A percentile compares a stretch with the other conserved stretches of the same genome.
phyloP scores from a whole-genome alignment of 1,140 invertebrate genomes.

The Lasaia peninsularis region DNA sequence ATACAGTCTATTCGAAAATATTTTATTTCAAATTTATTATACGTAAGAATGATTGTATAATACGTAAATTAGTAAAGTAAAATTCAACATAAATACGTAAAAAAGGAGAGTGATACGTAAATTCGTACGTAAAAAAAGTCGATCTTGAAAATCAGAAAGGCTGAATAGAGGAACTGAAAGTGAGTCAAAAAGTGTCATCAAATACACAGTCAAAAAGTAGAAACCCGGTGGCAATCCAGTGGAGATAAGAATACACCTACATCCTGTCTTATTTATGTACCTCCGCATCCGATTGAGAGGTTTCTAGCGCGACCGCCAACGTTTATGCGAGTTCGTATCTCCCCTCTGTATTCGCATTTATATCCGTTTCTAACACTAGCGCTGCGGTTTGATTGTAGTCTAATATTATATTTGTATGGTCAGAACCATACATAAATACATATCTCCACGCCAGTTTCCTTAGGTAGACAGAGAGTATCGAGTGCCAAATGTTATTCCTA shows the following conservation, averaged over 20 bases:
- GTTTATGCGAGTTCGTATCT: constrained; percentile 62
- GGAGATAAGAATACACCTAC: constrained; percentile 58
- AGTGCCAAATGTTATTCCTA: too few relatives aligned
- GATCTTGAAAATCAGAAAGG: neutral
- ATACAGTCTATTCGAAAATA: too few relatives aligned
- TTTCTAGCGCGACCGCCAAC: constrained; percentile 44
- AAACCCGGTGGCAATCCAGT: constrained; percentile 34
- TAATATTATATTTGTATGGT: too few relatives aligned
- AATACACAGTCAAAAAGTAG: constrained; percentile 34
- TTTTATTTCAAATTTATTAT: too few relatives aligned
- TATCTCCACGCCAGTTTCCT: too few relatives aligned
- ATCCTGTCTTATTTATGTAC: constrained; percentile 72
- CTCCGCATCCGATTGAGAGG: constrained; percentile 67
- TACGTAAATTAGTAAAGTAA: too few relatives aligned
- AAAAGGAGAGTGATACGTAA: too few relatives aligned
- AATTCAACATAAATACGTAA: too few relatives aligned
- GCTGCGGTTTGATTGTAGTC: constrained; percentile 47
- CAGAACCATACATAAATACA: too few relatives aligned
- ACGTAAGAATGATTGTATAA: too few relatives aligned
- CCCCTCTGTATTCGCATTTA: constrained; percentile 65
- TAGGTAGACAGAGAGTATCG: too few relatives aligned
- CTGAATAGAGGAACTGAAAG: neutral
- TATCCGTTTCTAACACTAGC: constrained; percentile 61
- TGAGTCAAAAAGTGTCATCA: neutral
- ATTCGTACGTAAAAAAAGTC: neutral